A percentile compares a stretch with the other conserved stretches of the same genome.
These are phyloP conservation scores for Portevinia maculata DNA, from an alignment of 2,888 invertebrate species.

Conservation along the genomic window DNA sequence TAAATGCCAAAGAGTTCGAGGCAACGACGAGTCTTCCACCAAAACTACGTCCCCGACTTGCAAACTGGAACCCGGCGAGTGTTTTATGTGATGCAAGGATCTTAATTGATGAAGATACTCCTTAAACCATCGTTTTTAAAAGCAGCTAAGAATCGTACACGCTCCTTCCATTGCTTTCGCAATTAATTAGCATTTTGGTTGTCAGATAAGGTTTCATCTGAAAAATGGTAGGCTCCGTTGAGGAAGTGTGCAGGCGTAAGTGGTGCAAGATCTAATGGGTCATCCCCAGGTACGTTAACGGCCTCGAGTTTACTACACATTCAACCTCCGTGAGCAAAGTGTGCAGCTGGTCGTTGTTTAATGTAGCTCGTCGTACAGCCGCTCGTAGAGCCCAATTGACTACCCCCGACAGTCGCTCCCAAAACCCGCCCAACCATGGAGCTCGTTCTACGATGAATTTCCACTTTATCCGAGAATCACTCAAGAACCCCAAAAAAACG, in stretches of 20 bases:
- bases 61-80: conserved; percentile 6
- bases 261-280: too few relatives aligned
- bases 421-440: too few relatives aligned
- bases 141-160: conserved; percentile 20
- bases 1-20: conserved; percentile 53
- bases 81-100: conserved; percentile 34
- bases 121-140: conserved; percentile 45
- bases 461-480: too few relatives aligned
- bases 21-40: conserved; percentile 51
- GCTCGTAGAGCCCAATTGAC: conserved; percentile 35
- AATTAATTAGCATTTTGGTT: conserved; percentile 12
- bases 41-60: conserved; percentile 50
- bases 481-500: conserved; percentile 26
- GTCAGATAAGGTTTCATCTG: conserved; percentile 1
- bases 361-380: conserved; percentile 15
- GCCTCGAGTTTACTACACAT: conserved; percentile 30
- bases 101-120: conserved; percentile 42
- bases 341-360: conserved; percentile 32
- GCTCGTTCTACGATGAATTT: too few relatives aligned
- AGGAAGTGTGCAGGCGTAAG: conserved; percentile 27
- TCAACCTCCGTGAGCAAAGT: conserved; percentile 36
- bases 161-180: conserved; percentile 40
- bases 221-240: not conserved
- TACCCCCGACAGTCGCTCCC: too few relatives aligned
- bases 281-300: too few relatives aligned